Evolutionary conservation across 1,140 invertebrate genomes (phyloP).

Genomic region (Meloidogyne hapla): DNA sequence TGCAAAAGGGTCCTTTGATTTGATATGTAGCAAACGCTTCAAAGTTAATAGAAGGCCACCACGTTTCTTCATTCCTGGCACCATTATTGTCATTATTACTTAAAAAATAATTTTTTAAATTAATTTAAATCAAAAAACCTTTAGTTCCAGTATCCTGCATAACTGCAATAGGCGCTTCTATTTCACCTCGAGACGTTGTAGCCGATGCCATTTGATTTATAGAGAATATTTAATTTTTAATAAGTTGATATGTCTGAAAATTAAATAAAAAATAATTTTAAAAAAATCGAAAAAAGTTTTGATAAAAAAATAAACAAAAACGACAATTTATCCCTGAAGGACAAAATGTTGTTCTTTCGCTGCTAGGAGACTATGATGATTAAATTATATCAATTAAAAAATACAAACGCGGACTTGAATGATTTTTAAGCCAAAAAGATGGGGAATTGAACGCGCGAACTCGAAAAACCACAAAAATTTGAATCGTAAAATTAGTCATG

Average conservation of each 20-base stretch:
- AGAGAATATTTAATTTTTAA: background rate
- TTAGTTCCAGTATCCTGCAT: constrained; percentile 44
- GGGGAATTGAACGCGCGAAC: too few species aligned
- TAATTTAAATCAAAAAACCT: constrained; percentile 10
- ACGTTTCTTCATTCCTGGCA: constrained; percentile 43
- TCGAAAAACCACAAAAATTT: too few species aligned
- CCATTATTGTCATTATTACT: constrained; percentile 38
- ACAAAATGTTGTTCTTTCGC: background rate
- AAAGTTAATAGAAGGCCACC: constrained; percentile 22
- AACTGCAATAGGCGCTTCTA: constrained; percentile 47
- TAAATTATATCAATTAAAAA: background rate
- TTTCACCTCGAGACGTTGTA: constrained; percentile 20
- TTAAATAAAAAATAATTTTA: background rate
- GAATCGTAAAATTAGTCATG: too few species aligned
- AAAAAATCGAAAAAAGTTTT: background rate
- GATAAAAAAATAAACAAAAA: background rate
- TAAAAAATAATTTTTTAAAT: constrained; percentile 26
- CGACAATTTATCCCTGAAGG: too few species aligned
- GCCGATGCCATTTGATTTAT: constrained; percentile 12
- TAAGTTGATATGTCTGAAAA: background rate
- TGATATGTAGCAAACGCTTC: constrained; percentile 32
- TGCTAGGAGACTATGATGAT: constrained; percentile 2
- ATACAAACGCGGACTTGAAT: background rate
- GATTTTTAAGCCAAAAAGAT: too few species aligned
- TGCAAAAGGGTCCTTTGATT: constrained; percentile 45